A percentile compares a stretch with the other conserved stretches of the same genome.
Evolutionary conservation across 2,888 invertebrate species (phyloP).

Genomic region (Schizaphis graminum): DNA sequence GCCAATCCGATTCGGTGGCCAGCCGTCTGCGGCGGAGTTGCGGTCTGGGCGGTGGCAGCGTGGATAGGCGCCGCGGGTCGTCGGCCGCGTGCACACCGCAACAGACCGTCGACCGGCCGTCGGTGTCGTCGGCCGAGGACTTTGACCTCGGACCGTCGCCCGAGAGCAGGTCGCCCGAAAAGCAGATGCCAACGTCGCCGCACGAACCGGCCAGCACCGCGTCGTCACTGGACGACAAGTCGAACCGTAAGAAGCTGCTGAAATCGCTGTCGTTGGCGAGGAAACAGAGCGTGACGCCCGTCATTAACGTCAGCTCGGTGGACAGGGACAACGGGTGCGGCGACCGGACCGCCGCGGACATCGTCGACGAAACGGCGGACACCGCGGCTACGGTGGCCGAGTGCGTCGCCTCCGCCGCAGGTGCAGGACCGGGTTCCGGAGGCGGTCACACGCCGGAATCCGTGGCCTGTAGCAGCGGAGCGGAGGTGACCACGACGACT

Average conservation of each 20-base stretch:
- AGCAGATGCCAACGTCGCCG: constrained; percentile 68
- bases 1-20: constrained; percentile 63
- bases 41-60: constrained; percentile 55
- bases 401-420: not conserved
- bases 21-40: constrained; percentile 67
- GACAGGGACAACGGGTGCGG: constrained; percentile 68
- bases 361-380: constrained; percentile 66
- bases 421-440: not conserved
- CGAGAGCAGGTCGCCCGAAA: constrained; percentile 67
- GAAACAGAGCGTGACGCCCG: constrained; percentile 72
- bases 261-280: constrained; percentile 57
- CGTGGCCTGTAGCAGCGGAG: not conserved
- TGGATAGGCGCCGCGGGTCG: constrained; percentile 71
- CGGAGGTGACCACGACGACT: constrained; percentile 65
- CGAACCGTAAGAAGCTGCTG: constrained; percentile 68
- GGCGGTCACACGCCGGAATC: not conserved
- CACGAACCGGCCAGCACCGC: constrained; percentile 54
- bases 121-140: constrained; percentile 73
- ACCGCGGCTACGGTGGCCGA: constrained; percentile 57
- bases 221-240: constrained; percentile 67
- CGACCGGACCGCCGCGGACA: constrained; percentile 68
- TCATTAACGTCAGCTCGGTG: constrained; percentile 82
- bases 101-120: constrained; percentile 70
- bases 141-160: constrained; percentile 68
- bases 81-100: constrained; percentile 72